These are phyloP conservation scores for Paralvinella palmiformis DNA, from an alignment of 1,140 invertebrate genomes.

Conservation along the genomic window DNA sequence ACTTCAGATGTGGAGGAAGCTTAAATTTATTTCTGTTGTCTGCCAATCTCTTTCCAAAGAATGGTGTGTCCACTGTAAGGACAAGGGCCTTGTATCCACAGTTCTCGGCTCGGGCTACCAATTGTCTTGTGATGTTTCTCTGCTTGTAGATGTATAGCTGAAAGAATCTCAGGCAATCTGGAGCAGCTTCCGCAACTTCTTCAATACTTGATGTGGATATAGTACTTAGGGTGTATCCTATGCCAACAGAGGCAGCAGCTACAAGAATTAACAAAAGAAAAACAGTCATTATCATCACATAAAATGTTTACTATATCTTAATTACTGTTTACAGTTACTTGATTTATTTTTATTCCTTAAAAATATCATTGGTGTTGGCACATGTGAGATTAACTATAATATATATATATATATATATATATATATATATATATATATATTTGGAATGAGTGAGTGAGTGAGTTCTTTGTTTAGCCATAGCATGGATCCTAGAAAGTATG, in stretches of 20 bases:
- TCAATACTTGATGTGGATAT: constrained; percentile 81
- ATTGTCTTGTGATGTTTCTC: constrained; percentile 64
- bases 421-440: too few species aligned
- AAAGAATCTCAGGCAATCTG: constrained; percentile 56
- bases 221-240: constrained; percentile 78
- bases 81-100: constrained; percentile 83
- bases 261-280: too few species aligned
- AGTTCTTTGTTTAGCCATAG: too few species aligned
- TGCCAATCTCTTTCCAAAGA: constrained; percentile 72
- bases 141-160: constrained; percentile 79
- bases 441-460: too few species aligned
- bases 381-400: too few species aligned
- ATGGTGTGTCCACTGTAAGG: constrained; percentile 81
- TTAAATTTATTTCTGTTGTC: constrained; percentile 80
- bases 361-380: too few species aligned
- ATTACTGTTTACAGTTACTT: too few species aligned
- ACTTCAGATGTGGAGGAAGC: constrained; percentile 73
- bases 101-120: constrained; percentile 73
- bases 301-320: too few species aligned
- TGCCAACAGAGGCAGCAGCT: constrained; percentile 69
- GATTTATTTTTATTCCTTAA: too few species aligned
- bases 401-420: too few species aligned
- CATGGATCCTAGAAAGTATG: too few species aligned
- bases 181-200: constrained; percentile 72
- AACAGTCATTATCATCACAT: too few species aligned